Evolutionary conservation across 2,113 vertebrate species (phyloP), one percentile per base, ranked within the genome.

Genomic region (Psephotus haematonotus): DNA sequence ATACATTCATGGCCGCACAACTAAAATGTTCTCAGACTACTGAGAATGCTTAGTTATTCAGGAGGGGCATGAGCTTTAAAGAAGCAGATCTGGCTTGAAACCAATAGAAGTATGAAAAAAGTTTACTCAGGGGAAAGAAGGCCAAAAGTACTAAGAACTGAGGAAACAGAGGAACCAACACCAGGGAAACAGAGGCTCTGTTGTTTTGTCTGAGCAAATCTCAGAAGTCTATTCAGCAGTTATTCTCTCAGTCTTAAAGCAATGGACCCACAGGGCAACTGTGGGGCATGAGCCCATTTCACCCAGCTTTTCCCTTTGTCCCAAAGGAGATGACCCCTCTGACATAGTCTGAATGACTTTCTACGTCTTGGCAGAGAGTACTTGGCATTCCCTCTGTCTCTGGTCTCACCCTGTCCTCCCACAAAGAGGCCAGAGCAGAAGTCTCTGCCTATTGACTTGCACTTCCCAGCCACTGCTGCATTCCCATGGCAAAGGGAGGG

Each of bases 101-200:
- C 92, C 96, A 97, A 78, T 23, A 79, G 31, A 93, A 90, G 28
- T 60, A 77, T 95, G 96, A 96, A 96, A 92, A 94, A 82, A 80
- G 90, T 95, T 97, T 95, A 96, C 84, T 91, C 94, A 88, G 78
- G 86, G 86, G 87, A 96, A 92, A 82, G 75, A 94, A 92, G 76
- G 65, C 85, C 15, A 78, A 91, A 75, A 95, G 85, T 63, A 81
- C 78, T 77, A 92, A 91, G 57, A 97, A 86, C 33, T 31, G 81
- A 71, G 81, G 94, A 83, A 91, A 97, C 79, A 96, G 91, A 96
- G 88, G 72, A 85, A 92, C 20, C 70, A 71, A n/a, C 33, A 64
- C 29, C 53, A 90, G 19, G 64, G 88, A 77, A 92, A 98, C 96
- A 98, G 93, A 97, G 86, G 78, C 67, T 74, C 78, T 82, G 33